phyloP scores from a whole-genome alignment of 2,888 invertebrate genomes.

The Drosophila atripex region DNA sequence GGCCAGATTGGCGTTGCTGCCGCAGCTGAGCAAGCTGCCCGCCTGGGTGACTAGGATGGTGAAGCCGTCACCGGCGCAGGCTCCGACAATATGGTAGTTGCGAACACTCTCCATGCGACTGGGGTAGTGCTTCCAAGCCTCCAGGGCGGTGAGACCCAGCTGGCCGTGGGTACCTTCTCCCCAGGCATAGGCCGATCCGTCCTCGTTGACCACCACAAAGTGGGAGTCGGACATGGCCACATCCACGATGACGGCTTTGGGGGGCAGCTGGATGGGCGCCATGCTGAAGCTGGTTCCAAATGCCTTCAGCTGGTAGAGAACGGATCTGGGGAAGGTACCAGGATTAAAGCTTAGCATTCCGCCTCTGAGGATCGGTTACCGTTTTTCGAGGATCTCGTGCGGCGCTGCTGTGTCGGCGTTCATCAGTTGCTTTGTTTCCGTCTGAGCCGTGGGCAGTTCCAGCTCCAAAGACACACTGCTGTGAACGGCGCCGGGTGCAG shows the following conservation, averaged over 20 bases:
- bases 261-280: conserved; percentile 86
- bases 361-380: conserved; percentile 52
- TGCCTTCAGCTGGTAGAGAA: conserved; percentile 86
- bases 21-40: conserved; percentile 89
- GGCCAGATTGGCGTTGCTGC: conserved; percentile 86
- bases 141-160: conserved; percentile 85
- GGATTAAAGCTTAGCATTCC: background rate
- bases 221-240: conserved; percentile 86
- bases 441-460: conserved; percentile 79
- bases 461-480: conserved; percentile 63
- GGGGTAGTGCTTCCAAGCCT: conserved; percentile 86
- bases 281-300: conserved; percentile 85
- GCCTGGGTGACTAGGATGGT: conserved; percentile 88
- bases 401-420: conserved; percentile 82
- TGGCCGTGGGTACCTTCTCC: conserved; percentile 88
- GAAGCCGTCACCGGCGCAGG: conserved; percentile 87
- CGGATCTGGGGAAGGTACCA: conserved; percentile 81
- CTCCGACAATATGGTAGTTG: conserved; percentile 86
- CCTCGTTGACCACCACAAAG: conserved; percentile 86
- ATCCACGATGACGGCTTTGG: conserved; percentile 85
- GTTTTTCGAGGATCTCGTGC: conserved; percentile 78
- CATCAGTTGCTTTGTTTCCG: conserved; percentile 82
- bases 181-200: conserved; percentile 88
- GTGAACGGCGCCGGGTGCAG: conserved; percentile 35
- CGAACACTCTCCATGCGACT: conserved; percentile 86